Evolutionary conservation across 2,888 invertebrate genomes (phyloP).

Genomic region (Ophion costatus): DNA sequence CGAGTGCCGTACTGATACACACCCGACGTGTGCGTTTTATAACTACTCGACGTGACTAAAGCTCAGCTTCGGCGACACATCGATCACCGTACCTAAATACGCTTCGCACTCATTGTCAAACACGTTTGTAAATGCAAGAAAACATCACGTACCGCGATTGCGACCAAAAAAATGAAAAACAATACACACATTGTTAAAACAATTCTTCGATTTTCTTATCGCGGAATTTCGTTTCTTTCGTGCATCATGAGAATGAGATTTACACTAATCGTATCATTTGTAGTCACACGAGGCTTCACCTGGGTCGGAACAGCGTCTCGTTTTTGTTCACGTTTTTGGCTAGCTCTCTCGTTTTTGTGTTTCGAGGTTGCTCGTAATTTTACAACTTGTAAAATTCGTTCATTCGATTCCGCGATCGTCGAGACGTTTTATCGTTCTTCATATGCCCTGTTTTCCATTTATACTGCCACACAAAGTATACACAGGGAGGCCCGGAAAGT

Average conservation of each 20-base stretch:
- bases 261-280: no score
- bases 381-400: conserved; percentile 59
- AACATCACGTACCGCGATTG: neutral
- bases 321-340: neutral
- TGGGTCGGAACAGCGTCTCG: no score
- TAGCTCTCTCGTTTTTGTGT: conserved; percentile 9
- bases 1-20: neutral
- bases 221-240: no score
- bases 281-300: no score
- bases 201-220: no score
- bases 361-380: conserved; percentile 29
- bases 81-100: neutral
- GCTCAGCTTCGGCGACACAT: conserved; percentile 7
- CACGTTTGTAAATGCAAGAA: neutral
- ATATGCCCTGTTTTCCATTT: conserved; percentile 1
- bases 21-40: conserved; percentile 4
- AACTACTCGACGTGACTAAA: neutral
- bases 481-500: no score
- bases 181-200: no score
- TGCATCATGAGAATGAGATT: neutral
- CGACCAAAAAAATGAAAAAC: neutral
- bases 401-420: conserved; percentile 50
- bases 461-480: no score
- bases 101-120: neutral
- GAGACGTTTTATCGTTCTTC: conserved; percentile 48